Base-by-base conservation (phyloP, 2,113 vertebrate species). In the Forbesichthys agassizii region DNA sequence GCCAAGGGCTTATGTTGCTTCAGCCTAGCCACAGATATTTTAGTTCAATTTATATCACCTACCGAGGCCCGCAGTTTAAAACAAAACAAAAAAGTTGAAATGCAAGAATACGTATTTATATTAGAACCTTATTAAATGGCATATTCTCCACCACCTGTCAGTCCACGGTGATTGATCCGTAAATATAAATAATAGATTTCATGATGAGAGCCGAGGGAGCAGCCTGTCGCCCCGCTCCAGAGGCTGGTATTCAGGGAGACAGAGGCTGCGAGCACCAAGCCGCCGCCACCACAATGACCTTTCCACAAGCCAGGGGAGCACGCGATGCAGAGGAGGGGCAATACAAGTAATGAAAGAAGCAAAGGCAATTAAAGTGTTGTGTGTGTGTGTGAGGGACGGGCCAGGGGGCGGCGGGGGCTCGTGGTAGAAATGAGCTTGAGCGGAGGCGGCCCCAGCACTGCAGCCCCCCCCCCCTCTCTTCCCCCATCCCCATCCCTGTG, bases 261-360 rank as follows among this genome's bases (percentile, higher is more conserved):
- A n/a, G 64, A 72, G 79, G 49, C 74, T 75, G 47, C 55, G 68
- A 72, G 79, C 71, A 60, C 75, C 75, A 57, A 33, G 46, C 36
- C 68, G 58, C 62, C 76, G 56, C 77, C 87, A 87, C 78, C 80
- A 70, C 84, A 86, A 84, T 92, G 91, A 93, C 91, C 92, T 92
- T 94, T 92, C 88, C 88, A 84, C 84, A 90, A 86, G 88, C 84
- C 81, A 79, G 69, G 85, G 82, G 84, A 88, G 84, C 84, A 87
- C 62, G 84, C 86, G 84, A 89, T 88, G 89, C 90, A 90, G 90
- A 91, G 83, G 72, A 90, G 85, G 92, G 83, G 88, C 90, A 92
- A 94, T 93, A 91, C 91, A 91, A 84, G 81, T 90, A 91, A 93
- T 92, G 91, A 92, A 92, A 92, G 92, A 90, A 89, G 89, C 83